Conservation (phyloP, 2,888 invertebrate genomes). For the Drosophila mayaguana region DNA sequence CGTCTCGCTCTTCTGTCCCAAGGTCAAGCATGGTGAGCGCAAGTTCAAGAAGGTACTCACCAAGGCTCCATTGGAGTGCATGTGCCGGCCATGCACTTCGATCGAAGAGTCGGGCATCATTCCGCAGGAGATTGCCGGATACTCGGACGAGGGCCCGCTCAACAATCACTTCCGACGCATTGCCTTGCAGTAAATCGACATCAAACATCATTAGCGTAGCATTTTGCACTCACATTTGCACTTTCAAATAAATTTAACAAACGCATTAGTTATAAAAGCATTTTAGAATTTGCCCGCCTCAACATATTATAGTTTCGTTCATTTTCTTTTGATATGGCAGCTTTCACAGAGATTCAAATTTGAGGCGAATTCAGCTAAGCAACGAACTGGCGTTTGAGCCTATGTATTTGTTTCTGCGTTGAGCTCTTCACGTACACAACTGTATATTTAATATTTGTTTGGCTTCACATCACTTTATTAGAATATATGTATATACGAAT, state of each 20-base stretch:
- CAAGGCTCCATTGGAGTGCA: constrained; percentile 96
- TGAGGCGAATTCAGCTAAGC: not conserved
- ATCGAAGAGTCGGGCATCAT: constrained; percentile 94
- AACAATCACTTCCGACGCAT: constrained; percentile 92
- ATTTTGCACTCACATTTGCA: constrained; percentile 38
- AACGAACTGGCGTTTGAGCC: not conserved
- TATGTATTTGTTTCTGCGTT: not conserved
- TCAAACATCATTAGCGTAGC: constrained; percentile 13
- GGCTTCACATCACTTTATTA: too few relatives aligned
- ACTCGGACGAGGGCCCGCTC: constrained; percentile 92
- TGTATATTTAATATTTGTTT: not conserved
- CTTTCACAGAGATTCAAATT: not conserved
- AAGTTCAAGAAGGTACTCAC: constrained; percentile 95
- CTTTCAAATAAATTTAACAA: constrained; percentile 59
- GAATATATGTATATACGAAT: not conserved
- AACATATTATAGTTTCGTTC: not conserved
- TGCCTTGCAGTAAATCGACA: constrained; percentile 86
- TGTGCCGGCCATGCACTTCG: constrained; percentile 96
- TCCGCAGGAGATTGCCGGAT: constrained; percentile 95
- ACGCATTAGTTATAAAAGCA: constrained; percentile 22
- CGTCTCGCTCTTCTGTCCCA: constrained; percentile 94
- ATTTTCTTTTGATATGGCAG: constrained; percentile 10
- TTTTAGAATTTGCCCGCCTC: constrained; percentile 7
- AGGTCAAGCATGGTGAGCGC: constrained; percentile 93
- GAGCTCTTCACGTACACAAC: not conserved